Conservation (phyloP, 2,888 invertebrate species). For the Diarsia mendica region DNA sequence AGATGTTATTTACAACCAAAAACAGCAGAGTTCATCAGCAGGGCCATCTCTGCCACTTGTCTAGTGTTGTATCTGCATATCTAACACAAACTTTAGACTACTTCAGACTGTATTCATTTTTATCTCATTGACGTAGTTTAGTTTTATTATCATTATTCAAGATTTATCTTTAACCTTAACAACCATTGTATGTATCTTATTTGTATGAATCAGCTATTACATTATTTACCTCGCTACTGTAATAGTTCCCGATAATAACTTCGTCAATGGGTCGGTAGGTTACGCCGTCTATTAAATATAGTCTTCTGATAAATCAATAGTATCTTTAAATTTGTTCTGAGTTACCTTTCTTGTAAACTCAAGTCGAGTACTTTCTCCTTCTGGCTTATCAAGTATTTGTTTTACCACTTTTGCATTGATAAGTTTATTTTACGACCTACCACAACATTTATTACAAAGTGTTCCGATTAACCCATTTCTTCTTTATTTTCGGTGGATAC, state of each 20-base stretch:
- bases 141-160: conserved; percentile 17
- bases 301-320: conserved; percentile 6
- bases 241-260: background rate
- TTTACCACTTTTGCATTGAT: background rate
- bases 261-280: background rate
- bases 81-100: background rate
- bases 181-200: conserved; percentile 12
- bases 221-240: conserved; percentile 18
- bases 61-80: background rate
- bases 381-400: background rate
- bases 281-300: background rate
- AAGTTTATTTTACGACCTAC: background rate
- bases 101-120: conserved; percentile 26
- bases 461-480: background rate
- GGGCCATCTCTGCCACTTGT: background rate
- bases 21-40: background rate
- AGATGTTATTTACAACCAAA: background rate
- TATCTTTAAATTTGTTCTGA: background rate
- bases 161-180: conserved; percentile 38
- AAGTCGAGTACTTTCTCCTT: background rate
- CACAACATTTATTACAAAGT: background rate
- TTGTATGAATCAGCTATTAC: conserved; percentile 9
- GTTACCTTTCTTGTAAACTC: background rate
- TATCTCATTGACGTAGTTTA: conserved; percentile 37
- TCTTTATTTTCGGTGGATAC: background rate